Evolutionary conservation across 2,797 vertebrate species (phyloP).

Genomic region (Ficedula albicollis): DNA sequence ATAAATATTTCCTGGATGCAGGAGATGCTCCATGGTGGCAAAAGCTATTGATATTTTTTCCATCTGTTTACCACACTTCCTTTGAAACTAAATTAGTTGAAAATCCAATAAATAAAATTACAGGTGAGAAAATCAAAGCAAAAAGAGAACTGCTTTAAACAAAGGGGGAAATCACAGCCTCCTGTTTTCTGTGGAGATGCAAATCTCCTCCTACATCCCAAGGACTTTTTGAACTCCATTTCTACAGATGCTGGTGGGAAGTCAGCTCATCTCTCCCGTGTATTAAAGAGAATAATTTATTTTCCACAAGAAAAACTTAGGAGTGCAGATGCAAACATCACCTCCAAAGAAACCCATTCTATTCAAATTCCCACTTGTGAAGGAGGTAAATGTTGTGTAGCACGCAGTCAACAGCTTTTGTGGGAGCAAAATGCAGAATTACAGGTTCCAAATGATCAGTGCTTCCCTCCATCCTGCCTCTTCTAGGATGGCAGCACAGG

Average conservation of each 20-base stretch:
- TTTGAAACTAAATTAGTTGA: neutral
- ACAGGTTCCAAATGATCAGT: neutral
- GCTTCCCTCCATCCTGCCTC: neutral
- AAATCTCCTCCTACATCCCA: neutral
- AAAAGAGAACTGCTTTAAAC: neutral
- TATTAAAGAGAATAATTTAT: conserved; percentile 21
- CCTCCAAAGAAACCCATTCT: neutral
- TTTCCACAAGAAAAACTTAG: neutral
- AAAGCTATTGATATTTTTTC: neutral
- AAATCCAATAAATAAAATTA: neutral
- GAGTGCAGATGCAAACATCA: neutral
- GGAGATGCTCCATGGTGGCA: neutral
- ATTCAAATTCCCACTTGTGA: neutral
- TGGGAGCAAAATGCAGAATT: neutral
- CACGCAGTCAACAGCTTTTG: fast-evolving
- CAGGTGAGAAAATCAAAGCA: neutral
- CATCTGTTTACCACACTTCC: neutral
- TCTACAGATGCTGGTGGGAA: neutral
- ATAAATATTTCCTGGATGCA: neutral
- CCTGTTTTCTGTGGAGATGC: neutral
- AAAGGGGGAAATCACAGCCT: neutral
- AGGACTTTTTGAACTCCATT: neutral
- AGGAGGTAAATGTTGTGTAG: neutral
- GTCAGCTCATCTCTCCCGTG: neutral
- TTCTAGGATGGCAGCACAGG: neutral